A percentile compares a stretch with the other conserved stretches of the same genome.
phyloP scores from a whole-genome alignment of 2,113 vertebrate species.

The Orthonyx spaldingii region DNA sequence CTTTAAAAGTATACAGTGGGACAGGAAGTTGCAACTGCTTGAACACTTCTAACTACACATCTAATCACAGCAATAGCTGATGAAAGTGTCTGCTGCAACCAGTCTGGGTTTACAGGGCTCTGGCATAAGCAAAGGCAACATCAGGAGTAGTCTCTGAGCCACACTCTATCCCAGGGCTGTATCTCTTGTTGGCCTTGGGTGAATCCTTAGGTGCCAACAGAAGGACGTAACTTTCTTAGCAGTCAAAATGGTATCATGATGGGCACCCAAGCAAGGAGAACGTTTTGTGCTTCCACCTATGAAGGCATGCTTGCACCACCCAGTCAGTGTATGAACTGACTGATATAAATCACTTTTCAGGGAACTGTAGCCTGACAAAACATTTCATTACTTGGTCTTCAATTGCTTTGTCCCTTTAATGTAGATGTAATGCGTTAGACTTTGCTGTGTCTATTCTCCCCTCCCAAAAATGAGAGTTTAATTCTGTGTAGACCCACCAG shows the following conservation, averaged over 20 bases:
- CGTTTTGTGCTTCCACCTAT: not conserved
- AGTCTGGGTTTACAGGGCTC: not conserved
- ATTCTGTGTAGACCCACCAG: not conserved
- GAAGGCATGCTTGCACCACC: not conserved
- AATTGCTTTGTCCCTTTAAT: not conserved
- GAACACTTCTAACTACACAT: not conserved
- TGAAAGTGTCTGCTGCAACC: not conserved
- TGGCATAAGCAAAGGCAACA: not conserved
- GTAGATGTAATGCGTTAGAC: not conserved
- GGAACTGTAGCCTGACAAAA: not conserved
- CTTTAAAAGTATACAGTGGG: not conserved
- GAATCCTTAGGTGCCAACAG: not conserved
- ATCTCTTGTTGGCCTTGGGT: not conserved
- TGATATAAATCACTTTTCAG: not conserved
- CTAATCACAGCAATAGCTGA: not conserved
- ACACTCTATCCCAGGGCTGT: rapidly evolving
- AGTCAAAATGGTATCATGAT: not conserved
- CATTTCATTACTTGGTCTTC: not conserved
- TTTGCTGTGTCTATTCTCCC: not conserved
- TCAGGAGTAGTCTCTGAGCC: not conserved
- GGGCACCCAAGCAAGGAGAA: not conserved
- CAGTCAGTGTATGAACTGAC: not conserved
- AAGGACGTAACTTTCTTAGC: not conserved
- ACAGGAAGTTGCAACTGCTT: not conserved
- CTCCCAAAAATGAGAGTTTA: not conserved